phyloP scores from a whole-genome alignment of 2,888 invertebrate species.

The Andrena praecox region DNA sequence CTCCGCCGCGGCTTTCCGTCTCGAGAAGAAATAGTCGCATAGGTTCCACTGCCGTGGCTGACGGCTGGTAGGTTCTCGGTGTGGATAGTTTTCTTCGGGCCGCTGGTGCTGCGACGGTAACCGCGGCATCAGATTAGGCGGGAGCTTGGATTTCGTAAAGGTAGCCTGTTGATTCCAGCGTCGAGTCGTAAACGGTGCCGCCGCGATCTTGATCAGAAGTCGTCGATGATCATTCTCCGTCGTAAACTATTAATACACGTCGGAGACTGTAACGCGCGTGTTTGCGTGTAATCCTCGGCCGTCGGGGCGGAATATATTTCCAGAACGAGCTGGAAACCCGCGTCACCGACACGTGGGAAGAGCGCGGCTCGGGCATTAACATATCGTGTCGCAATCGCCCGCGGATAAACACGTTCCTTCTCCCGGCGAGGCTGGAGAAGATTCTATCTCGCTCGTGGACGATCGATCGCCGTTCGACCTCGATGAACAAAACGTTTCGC shows the following conservation, averaged over 20 bases:
- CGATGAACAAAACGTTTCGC: slow-evolving; percentile 60
- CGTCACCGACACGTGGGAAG: slow-evolving; percentile 69
- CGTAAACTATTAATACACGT: slow-evolving; percentile 26
- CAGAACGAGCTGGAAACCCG: slow-evolving; percentile 60
- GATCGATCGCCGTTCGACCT: slow-evolving; percentile 64
- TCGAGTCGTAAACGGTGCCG: slow-evolving; percentile 4
- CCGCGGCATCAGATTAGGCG: not conserved
- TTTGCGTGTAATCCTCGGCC: slow-evolving; percentile 31
- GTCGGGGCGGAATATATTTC: slow-evolving; percentile 62
- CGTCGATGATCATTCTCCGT: slow-evolving; percentile 21
- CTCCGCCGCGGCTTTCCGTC: slow-evolving; percentile 18
- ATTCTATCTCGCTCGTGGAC: slow-evolving; percentile 64
- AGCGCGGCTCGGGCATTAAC: slow-evolving; percentile 66
- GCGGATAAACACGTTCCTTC: slow-evolving; percentile 73
- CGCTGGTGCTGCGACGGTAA: not conserved
- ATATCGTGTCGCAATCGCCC: slow-evolving; percentile 74
- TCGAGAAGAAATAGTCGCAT: not conserved
- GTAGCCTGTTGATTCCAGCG: not conserved
- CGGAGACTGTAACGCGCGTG: slow-evolving; percentile 13
- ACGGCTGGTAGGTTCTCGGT: not conserved
- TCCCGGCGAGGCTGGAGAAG: slow-evolving; percentile 61
- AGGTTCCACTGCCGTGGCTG: no score
- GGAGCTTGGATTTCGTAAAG: not conserved
- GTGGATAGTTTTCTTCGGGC: not conserved
- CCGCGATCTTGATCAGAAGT: slow-evolving; percentile 9